phyloP scores from a whole-genome alignment of 2,797 vertebrate genomes.

The Anguilla megastoma region DNA sequence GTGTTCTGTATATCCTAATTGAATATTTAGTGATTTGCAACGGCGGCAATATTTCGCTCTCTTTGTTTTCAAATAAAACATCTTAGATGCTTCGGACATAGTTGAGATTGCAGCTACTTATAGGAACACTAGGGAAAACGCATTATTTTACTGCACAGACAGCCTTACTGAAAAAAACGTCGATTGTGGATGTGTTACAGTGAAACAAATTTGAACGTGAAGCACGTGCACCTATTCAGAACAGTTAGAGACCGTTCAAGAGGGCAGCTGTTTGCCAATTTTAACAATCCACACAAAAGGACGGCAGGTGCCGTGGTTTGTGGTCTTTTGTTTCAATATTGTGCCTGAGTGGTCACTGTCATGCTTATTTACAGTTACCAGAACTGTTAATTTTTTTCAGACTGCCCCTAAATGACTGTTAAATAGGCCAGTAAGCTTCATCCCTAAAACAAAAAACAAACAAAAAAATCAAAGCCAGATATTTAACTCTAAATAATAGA shows the following conservation, averaged over 20 bases:
- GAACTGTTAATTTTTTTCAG: background rate
- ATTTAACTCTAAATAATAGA: background rate
- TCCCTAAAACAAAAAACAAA: background rate
- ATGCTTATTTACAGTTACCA: background rate
- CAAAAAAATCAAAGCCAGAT: background rate
- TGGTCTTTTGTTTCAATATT: conserved; percentile 9
- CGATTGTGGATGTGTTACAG: background rate
- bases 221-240: conserved; percentile 15
- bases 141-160: background rate
- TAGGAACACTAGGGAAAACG: background rate
- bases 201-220: conserved; percentile 1
- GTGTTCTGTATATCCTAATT: background rate
- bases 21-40: background rate
- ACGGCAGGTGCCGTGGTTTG: conserved; percentile 15
- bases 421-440: background rate
- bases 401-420: background rate
- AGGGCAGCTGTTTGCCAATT: conserved; percentile 24
- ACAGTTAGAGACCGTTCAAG: background rate
- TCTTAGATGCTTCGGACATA: background rate
- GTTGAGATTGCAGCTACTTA: too few species aligned
- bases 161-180: background rate
- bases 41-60: background rate
- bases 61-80: background rate
- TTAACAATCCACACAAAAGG: conserved; percentile 26
- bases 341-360: conserved; percentile 9